Conservation (phyloP, 2,797 vertebrate genomes). For the Siniperca scherzeri region DNA sequence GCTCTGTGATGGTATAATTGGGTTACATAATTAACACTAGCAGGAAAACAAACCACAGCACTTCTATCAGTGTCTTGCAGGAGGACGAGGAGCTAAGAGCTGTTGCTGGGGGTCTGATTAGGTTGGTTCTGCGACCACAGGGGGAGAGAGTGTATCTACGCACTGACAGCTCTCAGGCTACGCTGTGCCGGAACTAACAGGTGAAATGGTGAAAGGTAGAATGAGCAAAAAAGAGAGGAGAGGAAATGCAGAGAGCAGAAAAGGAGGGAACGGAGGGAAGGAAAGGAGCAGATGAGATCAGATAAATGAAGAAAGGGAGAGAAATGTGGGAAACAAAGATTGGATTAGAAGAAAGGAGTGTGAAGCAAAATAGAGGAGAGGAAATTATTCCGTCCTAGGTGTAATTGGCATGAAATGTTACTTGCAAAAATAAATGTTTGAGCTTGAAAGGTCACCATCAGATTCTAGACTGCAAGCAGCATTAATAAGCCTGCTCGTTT, state of each 20-base stretch:
- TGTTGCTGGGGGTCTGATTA: constrained; percentile 73
- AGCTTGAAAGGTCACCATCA: constrained; percentile 55
- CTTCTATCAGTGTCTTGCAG: constrained; percentile 76
- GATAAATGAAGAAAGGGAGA: constrained; percentile 28
- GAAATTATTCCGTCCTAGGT: constrained; percentile 28
- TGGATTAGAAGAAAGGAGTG: constrained; percentile 28
- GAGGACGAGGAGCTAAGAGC: constrained; percentile 59
- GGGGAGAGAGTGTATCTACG: constrained; percentile 44
- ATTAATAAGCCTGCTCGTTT: constrained; percentile 31
- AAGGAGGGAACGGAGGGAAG: constrained; percentile 3
- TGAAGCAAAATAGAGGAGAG: constrained; percentile 11
- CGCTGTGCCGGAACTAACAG: constrained; percentile 55
- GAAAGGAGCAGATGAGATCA: constrained; percentile 24
- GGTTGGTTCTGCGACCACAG: constrained; percentile 58
- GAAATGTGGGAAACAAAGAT: constrained; percentile 23
- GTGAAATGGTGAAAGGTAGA: constrained; percentile 53
- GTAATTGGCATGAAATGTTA: constrained; percentile 67
- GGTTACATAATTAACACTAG: constrained; percentile 84
- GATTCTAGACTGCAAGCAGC: not conserved
- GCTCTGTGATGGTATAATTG: constrained; percentile 82
- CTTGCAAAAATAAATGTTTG: constrained; percentile 58
- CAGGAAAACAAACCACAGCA: constrained; percentile 78
- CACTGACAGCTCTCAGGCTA: constrained; percentile 56
- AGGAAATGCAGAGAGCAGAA: constrained; percentile 6
- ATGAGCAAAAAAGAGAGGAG: not conserved